Base-by-base conservation (phyloP, 2,113 vertebrate species). In the Arothron firmamentum region DNA sequence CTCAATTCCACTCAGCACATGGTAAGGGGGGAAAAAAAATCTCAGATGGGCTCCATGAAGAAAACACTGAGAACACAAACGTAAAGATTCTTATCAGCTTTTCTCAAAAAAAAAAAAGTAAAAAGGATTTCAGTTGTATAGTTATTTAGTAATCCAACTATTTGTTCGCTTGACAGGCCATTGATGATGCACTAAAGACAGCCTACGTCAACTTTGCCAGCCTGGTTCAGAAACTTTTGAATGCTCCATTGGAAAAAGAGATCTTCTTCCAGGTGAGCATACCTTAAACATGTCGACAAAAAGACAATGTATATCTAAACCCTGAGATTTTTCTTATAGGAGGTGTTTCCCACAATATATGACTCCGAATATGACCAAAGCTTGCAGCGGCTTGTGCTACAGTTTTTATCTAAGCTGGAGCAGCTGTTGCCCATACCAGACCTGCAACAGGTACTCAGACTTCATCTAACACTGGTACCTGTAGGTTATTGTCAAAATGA, bases 401-500 rank as follows among this genome's bases (percentile, higher is more conserved):
- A 91, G 48, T 92, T 91, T 19, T 48, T 94, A 66, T 83, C 73
- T 77, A 86, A 89, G 17, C 64, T 94, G 62, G 92, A 92, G 45
- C 72, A 82, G 65, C 72, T 88, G 56, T 61, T 90, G 63, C 85
- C 81, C 5, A n/a, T 75, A 11, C 88, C 86, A 2, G 67, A 84
- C 64, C 77, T 84, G n/a, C 67, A 60, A 17, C 86, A 88, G 82
- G 88, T 89, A 70, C 31, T 62, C 3, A 4, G 34, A 12, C 34
- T 12, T 12, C 34, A 38, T 12, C 34, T 38, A 2, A 28, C 11
- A 12, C 34, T 9, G 34, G 34, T 2, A 38, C 6, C 48, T 12
- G 18, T 1, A 3, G 48, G 19, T 21, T 10, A 1, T 12, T 38
- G 9, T 38, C 11, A 38, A 38, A 38, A 11, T 38, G 9, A 38